Percentiles rank a stretch among this genome's conserved stretches.
Evolutionary conservation across 2,113 vertebrate genomes (phyloP).

Genomic region (Hemicordylus capensis): DNA sequence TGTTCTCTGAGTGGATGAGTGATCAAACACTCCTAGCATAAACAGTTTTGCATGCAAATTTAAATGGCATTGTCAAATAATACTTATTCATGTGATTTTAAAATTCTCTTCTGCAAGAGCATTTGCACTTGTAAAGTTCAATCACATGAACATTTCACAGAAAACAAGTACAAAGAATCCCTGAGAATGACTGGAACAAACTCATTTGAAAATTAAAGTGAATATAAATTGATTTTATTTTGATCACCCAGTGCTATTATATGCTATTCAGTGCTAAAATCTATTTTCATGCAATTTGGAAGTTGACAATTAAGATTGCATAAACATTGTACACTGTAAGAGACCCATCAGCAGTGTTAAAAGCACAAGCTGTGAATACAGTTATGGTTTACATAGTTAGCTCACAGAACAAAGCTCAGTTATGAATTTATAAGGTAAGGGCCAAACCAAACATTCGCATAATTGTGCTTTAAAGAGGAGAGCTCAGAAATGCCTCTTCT

Average conservation of each 20-base stretch:
- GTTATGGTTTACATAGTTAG: neutral
- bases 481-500: too few species aligned
- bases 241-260: neutral
- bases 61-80: neutral
- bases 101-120: conserved; percentile 24
- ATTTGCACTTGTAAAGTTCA: conserved; percentile 23
- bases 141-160: neutral
- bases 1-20: neutral
- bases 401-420: neutral
- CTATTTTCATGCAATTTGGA: neutral
- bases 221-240: conserved; percentile 30
- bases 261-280: neutral
- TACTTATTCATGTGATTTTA: conserved; percentile 29
- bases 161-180: conserved; percentile 5
- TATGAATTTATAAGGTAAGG: neutral
- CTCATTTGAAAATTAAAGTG: conserved; percentile 5
- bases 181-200: conserved; percentile 16
- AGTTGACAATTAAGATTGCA: neutral
- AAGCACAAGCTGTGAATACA: neutral
- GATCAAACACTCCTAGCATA: conserved; percentile 8
- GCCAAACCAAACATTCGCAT: neutral
- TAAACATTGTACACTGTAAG: neutral
- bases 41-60: conserved; percentile 22
- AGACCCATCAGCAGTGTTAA: neutral
- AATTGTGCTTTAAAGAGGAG: too few species aligned